These are phyloP conservation scores for Alexandromys fortis DNA, from an alignment of 2,113 vertebrate genomes.

Conservation along the genomic window DNA sequence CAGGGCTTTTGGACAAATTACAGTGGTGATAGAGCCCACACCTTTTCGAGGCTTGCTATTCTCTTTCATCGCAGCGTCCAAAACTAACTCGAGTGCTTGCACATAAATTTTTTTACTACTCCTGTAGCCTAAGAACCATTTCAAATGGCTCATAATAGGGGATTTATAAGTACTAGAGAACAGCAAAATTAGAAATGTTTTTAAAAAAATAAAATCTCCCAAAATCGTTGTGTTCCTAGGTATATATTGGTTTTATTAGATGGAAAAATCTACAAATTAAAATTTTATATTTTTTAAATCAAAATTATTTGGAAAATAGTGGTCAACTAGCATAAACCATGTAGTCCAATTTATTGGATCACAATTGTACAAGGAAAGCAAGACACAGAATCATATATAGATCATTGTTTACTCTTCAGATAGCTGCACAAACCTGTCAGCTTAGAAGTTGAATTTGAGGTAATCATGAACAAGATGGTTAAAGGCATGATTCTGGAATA, in stretches of 20 bases:
- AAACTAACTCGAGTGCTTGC: conserved; percentile 57
- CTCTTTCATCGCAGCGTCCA: conserved; percentile 4
- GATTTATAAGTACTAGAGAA: conserved; percentile 41
- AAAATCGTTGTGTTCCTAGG: conserved; percentile 6
- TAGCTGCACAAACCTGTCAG: neutral
- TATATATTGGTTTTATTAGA: neutral
- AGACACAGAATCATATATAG: neutral
- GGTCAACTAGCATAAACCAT: neutral
- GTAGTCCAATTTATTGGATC: neutral
- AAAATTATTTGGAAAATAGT: conserved; percentile 51
- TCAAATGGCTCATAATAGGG: conserved; percentile 43
- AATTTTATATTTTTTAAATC: conserved; percentile 57
- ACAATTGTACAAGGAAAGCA: neutral
- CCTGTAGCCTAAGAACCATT: conserved; percentile 53
- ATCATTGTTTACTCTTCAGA: neutral
- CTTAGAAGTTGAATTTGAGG: neutral
- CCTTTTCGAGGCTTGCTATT: conserved; percentile 30
- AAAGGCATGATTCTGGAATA: neutral
- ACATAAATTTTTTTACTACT: conserved; percentile 55
- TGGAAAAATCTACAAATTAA: conserved; percentile 35
- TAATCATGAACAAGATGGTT: neutral
- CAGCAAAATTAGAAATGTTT: conserved; percentile 18
- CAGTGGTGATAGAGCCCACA: conserved; percentile 38
- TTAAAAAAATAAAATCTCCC: conserved; percentile 22
- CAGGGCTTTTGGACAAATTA: conserved; percentile 38